Evolutionary conservation across 2,113 vertebrate genomes (phyloP).

Genomic region (Octodon degus): DNA sequence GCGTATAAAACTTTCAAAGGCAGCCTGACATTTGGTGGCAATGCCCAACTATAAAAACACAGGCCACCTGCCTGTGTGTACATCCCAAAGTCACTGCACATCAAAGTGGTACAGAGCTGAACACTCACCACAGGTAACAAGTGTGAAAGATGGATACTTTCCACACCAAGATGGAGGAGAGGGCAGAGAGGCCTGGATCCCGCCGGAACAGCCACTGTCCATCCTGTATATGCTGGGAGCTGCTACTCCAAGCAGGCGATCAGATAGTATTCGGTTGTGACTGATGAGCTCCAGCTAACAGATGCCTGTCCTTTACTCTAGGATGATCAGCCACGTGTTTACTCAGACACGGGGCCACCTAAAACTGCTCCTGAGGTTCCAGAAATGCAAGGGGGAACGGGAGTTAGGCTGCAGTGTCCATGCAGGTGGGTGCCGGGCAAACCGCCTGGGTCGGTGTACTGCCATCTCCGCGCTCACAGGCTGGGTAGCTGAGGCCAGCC

Average conservation of each 20-base stretch:
- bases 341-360: background rate
- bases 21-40: background rate
- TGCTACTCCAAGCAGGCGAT: background rate
- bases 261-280: background rate
- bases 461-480: background rate
- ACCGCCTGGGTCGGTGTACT: background rate
- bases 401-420: background rate
- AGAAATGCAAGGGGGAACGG: background rate
- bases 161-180: background rate
- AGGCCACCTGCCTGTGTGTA: background rate
- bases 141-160: rapidly evolving
- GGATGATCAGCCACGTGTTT: background rate
- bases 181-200: background rate
- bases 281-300: background rate
- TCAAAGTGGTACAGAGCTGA: background rate
- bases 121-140: background rate
- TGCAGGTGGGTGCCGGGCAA: background rate
- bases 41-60: background rate
- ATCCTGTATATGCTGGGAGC: background rate
- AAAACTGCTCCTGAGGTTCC: background rate
- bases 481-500: background rate
- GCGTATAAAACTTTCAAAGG: background rate
- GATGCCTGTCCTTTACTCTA: background rate
- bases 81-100: background rate
- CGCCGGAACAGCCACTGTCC: background rate